Evolutionary conservation across 2,888 invertebrate species (phyloP), one percentile per base, ranked within the genome.

Genomic region (Linnaemya tessellans): DNA sequence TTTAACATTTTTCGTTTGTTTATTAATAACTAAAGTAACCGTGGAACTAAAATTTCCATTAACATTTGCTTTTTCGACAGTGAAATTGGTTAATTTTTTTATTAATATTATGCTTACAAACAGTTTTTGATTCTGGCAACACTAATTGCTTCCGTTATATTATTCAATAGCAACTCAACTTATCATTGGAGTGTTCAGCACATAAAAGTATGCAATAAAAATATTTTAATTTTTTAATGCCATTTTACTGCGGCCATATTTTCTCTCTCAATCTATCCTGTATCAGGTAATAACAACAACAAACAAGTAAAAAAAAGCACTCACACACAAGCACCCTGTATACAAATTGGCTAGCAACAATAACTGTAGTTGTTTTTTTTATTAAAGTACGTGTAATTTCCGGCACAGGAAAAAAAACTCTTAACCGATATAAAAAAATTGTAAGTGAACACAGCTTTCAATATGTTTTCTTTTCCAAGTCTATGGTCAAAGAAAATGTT

Each of bases 321-420:
- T 4, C 15, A 35, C 8, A n/a, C 46, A 35, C 30, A 54, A 30
- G 5, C 54, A 54, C 54, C 1, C 11, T 20, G 2, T 20, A 22
- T 13, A 22, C 41, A 56, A 43, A 56, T 8, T 13, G 8, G 11
- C n/a, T 25, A 13, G 10, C 20, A 62, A 15, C 60, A 22, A 30
- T 20, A 46, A 73, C 25, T 49, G 0, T 22, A 35, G 0, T 22
- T 8, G 4, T 43, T 41, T 58, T 51, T 41, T 35, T 22, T 35
- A 8, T n/a, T n/a, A 11, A 51, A 22, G 22, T 18, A 30, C n/a
- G 41, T 74, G 62, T 54, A 64, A 75, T 64, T 75, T 54, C 41
- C 74, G 74, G 4, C 41, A 64, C n/a, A n/a, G n/a, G n/a, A n/a
- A 4, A 15, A 20, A 62, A 64, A 51, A 20, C 20, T 13, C 35